A percentile compares a stretch with the other conserved stretches of the same genome.
phyloP scores from a whole-genome alignment of 2,888 invertebrate genomes.

The Lissocephala sabroskyi region DNA sequence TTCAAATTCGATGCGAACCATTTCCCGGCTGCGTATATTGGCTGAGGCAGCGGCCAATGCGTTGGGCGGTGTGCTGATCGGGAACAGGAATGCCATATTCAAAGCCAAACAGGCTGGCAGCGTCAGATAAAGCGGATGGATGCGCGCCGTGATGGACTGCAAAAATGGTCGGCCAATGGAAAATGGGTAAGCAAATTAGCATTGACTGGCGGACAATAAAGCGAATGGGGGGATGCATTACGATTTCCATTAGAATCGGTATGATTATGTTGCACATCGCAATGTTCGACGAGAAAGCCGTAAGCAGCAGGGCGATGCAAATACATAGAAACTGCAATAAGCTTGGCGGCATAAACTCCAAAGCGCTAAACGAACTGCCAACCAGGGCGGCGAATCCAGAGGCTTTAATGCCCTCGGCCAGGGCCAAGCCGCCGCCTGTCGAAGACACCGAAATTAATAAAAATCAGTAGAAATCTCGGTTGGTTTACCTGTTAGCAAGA shows the following conservation, averaged over 20 bases:
- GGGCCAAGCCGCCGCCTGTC: slow-evolving; percentile 91
- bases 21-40: slow-evolving; percentile 84
- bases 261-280: slow-evolving; percentile 91
- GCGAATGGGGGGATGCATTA: too few relatives aligned
- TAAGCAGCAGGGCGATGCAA: slow-evolving; percentile 83
- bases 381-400: slow-evolving; percentile 86
- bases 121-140: slow-evolving; percentile 92
- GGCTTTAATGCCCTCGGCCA: slow-evolving; percentile 87
- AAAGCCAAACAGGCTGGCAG: slow-evolving; percentile 90
- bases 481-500: too few relatives aligned
- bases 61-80: slow-evolving; percentile 96
- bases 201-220: too few relatives aligned
- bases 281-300: slow-evolving; percentile 92
- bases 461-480: too few relatives aligned
- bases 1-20: slow-evolving; percentile 74
- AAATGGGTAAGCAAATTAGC: background rate
- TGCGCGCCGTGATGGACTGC: slow-evolving; percentile 79
- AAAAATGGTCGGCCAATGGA: too few relatives aligned
- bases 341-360: slow-evolving; percentile 77
- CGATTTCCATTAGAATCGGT: slow-evolving; percentile 87
- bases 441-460: too few relatives aligned
- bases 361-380: slow-evolving; percentile 79
- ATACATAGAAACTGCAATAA: slow-evolving; percentile 84
- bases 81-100: slow-evolving; percentile 94
- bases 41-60: slow-evolving; percentile 92